Base-by-base conservation (phyloP, 2,113 vertebrate genomes). In the Nycticryphes semicollaris region DNA sequence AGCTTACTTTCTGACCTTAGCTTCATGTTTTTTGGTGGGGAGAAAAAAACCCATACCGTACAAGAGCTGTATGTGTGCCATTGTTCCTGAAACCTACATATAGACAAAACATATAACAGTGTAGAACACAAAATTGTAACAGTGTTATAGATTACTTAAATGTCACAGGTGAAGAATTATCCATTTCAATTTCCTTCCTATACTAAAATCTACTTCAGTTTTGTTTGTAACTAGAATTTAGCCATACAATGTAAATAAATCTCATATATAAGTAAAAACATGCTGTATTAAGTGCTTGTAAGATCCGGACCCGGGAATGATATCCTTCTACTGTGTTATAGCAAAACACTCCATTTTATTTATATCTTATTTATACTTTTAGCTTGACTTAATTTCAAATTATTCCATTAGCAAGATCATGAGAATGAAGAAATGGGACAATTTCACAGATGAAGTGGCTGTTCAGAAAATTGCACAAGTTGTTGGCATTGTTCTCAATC, bases 361-460 rank as follows among this genome's bases (percentile, higher is more conserved):
- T 91, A 7, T 56, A 33, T 37, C 9, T 60, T 85, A 33, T 84
- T 80, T 89, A 77, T 81, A 35, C 13, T 41, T 89, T 14, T 56
- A 39, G 4, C 14, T 47, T 51, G 14, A 12, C 20, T 72, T 84
- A 39, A 87, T 93, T 95, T 67, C 20, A 92, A 76, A 74, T 78
- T 39, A 91, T 80, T 94, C 45, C 21, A 75, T 91, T 95, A 94
- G 10, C 6, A 87, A 63, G 25, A 93, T 87, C 50, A 66, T 1
- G 3, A 79, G 60, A 93, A 63, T 56, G 20, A 94, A 90, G 51
- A 69, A 93, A 62, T 39, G 39, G 66, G 73, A 45, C 10, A 59
- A 81, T 93, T 96, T 96, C 68, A 78, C n/a, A 89, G 67, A 39
- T 77, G 37, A 90, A 94, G 24, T 84, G 62, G 39, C 41, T 95